phyloP scores from a whole-genome alignment of 2,113 vertebrate genomes.

The Apodemus speciosus region DNA sequence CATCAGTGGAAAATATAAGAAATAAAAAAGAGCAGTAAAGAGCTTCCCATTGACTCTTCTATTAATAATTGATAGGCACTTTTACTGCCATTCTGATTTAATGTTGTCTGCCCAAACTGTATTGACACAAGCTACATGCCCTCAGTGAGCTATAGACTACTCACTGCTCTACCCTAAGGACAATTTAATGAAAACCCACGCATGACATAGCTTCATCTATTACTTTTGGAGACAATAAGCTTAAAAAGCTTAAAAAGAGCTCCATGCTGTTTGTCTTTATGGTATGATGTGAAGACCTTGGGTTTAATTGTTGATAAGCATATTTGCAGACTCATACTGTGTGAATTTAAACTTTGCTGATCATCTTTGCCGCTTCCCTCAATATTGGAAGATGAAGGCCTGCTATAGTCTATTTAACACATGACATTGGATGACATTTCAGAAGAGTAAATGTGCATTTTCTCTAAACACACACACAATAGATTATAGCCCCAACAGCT shows the following conservation, averaged over 20 bases:
- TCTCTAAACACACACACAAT: slow-evolving; percentile 59
- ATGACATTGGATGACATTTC: slow-evolving; percentile 62
- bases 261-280: slow-evolving; percentile 50
- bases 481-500: slow-evolving; percentile 11
- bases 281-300: slow-evolving; percentile 7
- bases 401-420: slow-evolving; percentile 42
- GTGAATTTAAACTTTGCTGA: slow-evolving; percentile 55
- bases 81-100: neutral
- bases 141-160: neutral
- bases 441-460: slow-evolving; percentile 58
- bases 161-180: neutral
- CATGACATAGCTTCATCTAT: slow-evolving; percentile 35
- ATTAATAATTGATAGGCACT: slow-evolving; percentile 34
- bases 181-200: slow-evolving; percentile 32
- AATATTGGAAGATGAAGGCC: slow-evolving; percentile 3
- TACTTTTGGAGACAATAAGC: slow-evolving; percentile 52
- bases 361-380: slow-evolving; percentile 18
- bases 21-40: neutral
- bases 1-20: neutral
- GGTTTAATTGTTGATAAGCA: slow-evolving; percentile 65
- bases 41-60: neutral
- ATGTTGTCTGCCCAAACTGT: neutral
- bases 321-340: slow-evolving; percentile 57
- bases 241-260: slow-evolving; percentile 57
- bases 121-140: neutral